Evolutionary conservation across 2,113 vertebrate species (phyloP), one percentile per base, ranked within the genome.

Genomic region (Oryzias curvinotus): DNA sequence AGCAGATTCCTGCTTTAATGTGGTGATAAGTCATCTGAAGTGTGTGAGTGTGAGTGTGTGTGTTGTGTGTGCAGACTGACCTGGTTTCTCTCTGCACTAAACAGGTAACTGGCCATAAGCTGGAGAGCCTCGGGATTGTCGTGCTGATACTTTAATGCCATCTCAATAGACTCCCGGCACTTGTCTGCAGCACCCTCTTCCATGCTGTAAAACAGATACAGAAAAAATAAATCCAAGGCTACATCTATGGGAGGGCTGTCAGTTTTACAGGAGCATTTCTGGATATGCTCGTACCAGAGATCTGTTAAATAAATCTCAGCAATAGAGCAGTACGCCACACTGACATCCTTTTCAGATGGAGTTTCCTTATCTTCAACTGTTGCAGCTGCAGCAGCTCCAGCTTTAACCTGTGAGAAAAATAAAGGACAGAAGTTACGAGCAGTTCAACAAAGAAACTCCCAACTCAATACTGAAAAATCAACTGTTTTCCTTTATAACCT

Each of bases 71-170:
- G 30, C 67, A 25, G 1, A 62, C 81, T 85, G 78, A 93, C 93
- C 92, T 92, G 88, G 56, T 88, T 86, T 85, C 78, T 90, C 75
- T 93, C 92, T 19, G 80, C 86, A 65, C 92, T 94, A 85, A 94
- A 93, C 62, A 93, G 90, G 86, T 92, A 94, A 84, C 92, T 94
- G 59, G 93, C 92, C 92, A 93, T 93, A 73, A 94, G 87, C 87
- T 94, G 92, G 41, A 94, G 83, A 23, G 90, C 92, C 80, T 94
- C 93, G 0, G 93, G 87, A 81, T 87, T 93, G 82, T 86, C 87
- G 44, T 89, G 88, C 72, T 90, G 66, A 74, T 91, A 87, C 23
- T 92, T 87, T 75, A 94, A 85, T 7, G 90, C 93, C 83, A 76
- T 88, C 57, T 91, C 89, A 43, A 93, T 85, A 55, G 90, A 86